phyloP scores from a whole-genome alignment of 2,797 vertebrate species.

The Apogon hyalosoma region DNA sequence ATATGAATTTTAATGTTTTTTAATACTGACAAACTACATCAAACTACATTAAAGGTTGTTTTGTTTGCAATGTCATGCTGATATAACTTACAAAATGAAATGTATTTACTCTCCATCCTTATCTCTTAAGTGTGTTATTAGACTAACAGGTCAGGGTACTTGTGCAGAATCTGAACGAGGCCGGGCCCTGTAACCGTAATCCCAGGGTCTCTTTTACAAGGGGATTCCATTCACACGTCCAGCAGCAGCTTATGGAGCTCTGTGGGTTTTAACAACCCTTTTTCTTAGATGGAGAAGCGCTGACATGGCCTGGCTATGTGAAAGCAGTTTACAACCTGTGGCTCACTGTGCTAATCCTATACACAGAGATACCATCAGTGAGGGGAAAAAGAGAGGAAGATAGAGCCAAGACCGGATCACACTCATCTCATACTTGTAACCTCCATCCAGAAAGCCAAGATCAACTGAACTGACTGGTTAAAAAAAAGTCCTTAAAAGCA shows the following conservation, averaged over 20 bases:
- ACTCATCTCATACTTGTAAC: too few species aligned
- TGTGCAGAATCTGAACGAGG: constrained; percentile 26
- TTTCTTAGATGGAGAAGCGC: constrained; percentile 46
- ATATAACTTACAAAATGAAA: too few species aligned
- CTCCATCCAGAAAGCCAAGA: too few species aligned
- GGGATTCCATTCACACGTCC: constrained; percentile 60
- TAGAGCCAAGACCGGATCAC: not conserved
- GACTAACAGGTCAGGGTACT: not conserved
- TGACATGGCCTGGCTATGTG: constrained; percentile 22
- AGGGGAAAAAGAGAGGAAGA: constrained; percentile 10
- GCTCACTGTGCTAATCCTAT: constrained; percentile 24
- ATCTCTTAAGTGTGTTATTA: too few species aligned
- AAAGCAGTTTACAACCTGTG: constrained; percentile 22
- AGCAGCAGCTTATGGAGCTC: constrained; percentile 53
- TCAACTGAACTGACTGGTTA: too few species aligned
- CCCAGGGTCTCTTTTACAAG: constrained; percentile 48
- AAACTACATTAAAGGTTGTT: too few species aligned
- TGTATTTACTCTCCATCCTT: too few species aligned
- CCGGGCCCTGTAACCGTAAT: constrained; percentile 44
- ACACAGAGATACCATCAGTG: constrained; percentile 5
- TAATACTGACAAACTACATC: too few species aligned
- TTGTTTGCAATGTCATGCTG: too few species aligned
- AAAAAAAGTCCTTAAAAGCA: too few species aligned
- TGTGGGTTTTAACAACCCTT: constrained; percentile 38
- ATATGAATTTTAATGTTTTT: too few species aligned